Evolutionary conservation across 2,113 vertebrate species (phyloP), one percentile per base, ranked within the genome.

Genomic region (Stomatorhinus ivindoensis): DNA sequence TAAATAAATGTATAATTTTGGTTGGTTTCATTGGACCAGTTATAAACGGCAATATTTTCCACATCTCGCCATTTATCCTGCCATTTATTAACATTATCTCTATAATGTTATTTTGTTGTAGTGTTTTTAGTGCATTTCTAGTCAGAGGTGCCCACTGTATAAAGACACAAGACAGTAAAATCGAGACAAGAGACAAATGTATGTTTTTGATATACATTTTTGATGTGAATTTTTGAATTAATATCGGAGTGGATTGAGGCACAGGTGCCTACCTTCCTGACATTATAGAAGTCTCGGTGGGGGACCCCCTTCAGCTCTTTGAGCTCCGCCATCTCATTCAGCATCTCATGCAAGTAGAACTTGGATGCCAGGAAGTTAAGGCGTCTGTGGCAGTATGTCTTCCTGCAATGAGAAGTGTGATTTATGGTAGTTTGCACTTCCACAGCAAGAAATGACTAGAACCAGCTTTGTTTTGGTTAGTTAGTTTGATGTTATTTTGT

Each of bases 221-320:
- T 69, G n/a, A 69, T 27, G 10, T 17, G 8, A 24, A 61, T n/a
- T n/a, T 9, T 8, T 61, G 55, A 61, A n/a, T 39, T 3, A 42
- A 80, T 19, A 42, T 35, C 1, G 11, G 69, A 39, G 17, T 46
- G 1, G 21, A 46, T 47, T 11, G 13, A 21, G 31, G 6, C 2
- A 1, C 7, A n/a, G 47, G 53, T 6, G 89, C 94, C 51, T 91
- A 99, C 98, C 97, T 99, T 99, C 94, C 98, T 97, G 94, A 99
- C 98, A 0, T 99, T 99, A 91, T 99, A 99, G 92, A 99, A 99
- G 93, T 99, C 98, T 92, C 98, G 94, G 92, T 99, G 98, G 0
- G 98, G 95, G 88, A 99, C 98, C 2, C 96, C 89, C 93, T 99
- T 99, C 51, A 99, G 93, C 93, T 99, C 98, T 93, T 99, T 99